A percentile compares a stretch with the other conserved stretches of the same genome.
phyloP scores from a whole-genome alignment of 2,113 vertebrate species.

The Laticauda laticaudata region DNA sequence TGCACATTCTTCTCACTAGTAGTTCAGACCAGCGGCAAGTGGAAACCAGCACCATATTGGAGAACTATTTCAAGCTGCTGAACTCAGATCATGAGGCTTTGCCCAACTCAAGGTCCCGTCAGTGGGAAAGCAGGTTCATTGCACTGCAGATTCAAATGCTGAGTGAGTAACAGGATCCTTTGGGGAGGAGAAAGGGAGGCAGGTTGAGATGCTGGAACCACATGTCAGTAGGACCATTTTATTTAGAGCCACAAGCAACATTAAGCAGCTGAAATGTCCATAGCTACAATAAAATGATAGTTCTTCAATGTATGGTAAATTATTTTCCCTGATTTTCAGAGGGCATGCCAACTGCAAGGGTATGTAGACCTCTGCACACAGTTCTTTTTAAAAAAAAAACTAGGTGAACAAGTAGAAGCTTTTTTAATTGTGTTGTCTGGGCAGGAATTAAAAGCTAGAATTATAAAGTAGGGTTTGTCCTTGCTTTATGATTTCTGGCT shows the following conservation, averaged over 20 bases:
- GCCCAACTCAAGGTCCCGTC: slow-evolving; percentile 74
- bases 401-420: background rate
- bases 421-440: background rate
- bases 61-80: slow-evolving; percentile 97
- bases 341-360: background rate
- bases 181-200: background rate
- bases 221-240: background rate
- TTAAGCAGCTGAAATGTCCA: background rate
- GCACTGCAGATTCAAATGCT: slow-evolving; percentile 94
- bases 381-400: background rate
- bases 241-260: background rate
- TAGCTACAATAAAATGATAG: background rate
- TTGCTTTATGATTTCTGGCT: background rate
- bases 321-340: background rate
- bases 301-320: background rate
- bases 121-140: slow-evolving; percentile 91
- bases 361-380: background rate
- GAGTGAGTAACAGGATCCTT: slow-evolving; percentile 73
- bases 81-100: slow-evolving; percentile 90
- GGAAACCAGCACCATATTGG: slow-evolving; percentile 89
- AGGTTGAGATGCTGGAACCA: background rate
- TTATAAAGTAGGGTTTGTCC: background rate
- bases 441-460: background rate
- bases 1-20: slow-evolving; percentile 89
- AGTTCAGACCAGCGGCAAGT: slow-evolving; percentile 97